Percentiles rank a stretch among this genome's conserved stretches.
Conservation (phyloP, 1,140 invertebrate genomes). For the Grapholita molesta region DNA sequence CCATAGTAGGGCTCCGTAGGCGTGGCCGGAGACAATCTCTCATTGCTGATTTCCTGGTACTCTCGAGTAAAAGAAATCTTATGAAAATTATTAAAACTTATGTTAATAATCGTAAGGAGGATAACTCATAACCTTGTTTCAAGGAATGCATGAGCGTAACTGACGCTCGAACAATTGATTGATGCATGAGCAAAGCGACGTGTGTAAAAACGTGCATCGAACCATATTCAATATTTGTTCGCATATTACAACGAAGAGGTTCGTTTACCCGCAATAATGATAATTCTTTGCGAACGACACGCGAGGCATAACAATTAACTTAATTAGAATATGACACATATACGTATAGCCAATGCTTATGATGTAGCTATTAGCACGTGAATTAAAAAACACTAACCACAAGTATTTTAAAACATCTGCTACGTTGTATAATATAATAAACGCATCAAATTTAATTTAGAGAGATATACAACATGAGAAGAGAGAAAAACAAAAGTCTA, state of each 20-base stretch:
- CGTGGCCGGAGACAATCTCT: constrained; percentile 49
- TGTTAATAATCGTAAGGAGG: background rate
- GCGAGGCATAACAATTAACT: constrained; percentile 30
- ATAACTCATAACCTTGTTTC: background rate
- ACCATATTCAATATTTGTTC: background rate
- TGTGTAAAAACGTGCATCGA: constrained; percentile 2
- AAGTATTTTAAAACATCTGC: too few species aligned
- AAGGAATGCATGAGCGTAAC: background rate
- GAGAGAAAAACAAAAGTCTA: background rate
- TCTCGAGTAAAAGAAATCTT: constrained; percentile 24
- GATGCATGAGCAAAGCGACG: background rate
- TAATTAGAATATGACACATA: constrained; percentile 27
- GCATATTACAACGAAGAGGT: constrained; percentile 10
- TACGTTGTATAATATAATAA: too few species aligned
- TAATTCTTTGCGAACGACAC: constrained; percentile 27
- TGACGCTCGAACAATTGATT: background rate
- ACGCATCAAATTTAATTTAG: background rate
- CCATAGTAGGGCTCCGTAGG: constrained; percentile 46
- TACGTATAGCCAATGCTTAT: background rate
- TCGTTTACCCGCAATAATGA: constrained; percentile 34
- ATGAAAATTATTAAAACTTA: background rate
- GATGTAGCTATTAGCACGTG: background rate
- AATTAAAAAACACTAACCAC: background rate
- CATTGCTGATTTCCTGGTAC: constrained; percentile 49
- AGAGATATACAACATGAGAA: background rate